Evolutionary conservation across 2,888 invertebrate species (phyloP).

Genomic region (Drosophila kuntzei): DNA sequence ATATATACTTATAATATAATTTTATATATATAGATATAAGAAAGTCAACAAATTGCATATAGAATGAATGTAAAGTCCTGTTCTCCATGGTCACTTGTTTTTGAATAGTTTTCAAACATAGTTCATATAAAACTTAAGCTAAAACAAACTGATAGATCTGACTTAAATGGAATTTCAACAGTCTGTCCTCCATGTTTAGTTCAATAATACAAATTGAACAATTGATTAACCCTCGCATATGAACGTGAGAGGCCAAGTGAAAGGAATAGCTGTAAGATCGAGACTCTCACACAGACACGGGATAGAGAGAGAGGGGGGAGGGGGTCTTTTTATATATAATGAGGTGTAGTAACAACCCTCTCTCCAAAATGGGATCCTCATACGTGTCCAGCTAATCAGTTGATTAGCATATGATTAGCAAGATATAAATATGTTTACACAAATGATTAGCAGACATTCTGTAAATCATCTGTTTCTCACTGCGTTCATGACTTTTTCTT

Average conservation of each 20-base stretch:
- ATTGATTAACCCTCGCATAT: conserved; percentile 22
- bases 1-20: too few relatives aligned
- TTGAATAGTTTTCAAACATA: too few relatives aligned
- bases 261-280: conserved; percentile 31
- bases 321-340: conserved; percentile 3
- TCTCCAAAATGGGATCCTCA: conserved; percentile 1
- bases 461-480: conserved; percentile 20
- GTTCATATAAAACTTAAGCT: too few relatives aligned
- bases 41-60: too few relatives aligned
- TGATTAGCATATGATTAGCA: conserved; percentile 55
- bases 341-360: conserved; percentile 17
- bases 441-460: conserved; percentile 54
- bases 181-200: neutral
- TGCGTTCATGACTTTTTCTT: neutral
- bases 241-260: conserved; percentile 40
- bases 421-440: conserved; percentile 35
- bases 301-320: too few relatives aligned
- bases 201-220: neutral
- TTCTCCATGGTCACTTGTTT: too few relatives aligned
- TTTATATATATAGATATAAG: too few relatives aligned
- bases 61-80: too few relatives aligned
- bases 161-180: neutral
- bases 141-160: neutral
- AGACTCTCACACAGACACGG: neutral
- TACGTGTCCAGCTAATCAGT: conserved; percentile 11